A percentile compares a stretch with the other conserved stretches of the same genome.
Conservation (phyloP, 2,113 vertebrate genomes). For the Rhynchomys soricoides region DNA sequence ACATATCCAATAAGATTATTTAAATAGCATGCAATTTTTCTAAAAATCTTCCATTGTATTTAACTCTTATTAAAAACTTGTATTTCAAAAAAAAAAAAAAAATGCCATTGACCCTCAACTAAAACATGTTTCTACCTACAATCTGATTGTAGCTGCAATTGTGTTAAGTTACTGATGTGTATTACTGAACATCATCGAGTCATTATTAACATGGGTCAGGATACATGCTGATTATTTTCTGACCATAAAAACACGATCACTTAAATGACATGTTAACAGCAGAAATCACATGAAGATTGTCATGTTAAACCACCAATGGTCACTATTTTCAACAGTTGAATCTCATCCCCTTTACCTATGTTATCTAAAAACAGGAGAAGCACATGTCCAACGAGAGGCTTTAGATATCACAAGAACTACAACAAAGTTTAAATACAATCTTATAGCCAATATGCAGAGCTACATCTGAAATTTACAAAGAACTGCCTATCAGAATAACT, state of each 20-base stretch:
- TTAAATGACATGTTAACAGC: constrained; percentile 48
- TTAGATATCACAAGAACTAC: constrained; percentile 33
- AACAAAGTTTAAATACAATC: constrained; percentile 24
- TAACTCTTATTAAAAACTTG: constrained; percentile 42
- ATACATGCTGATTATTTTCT: constrained; percentile 24
- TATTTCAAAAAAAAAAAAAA: not conserved
- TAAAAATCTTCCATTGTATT: constrained; percentile 33
- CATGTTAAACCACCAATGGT: constrained; percentile 30
- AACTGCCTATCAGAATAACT: not conserved
- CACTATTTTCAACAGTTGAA: not conserved
- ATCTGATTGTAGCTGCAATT: not conserved
- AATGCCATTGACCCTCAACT: constrained; percentile 2
- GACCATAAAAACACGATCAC: constrained; percentile 22
- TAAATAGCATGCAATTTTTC: constrained; percentile 24
- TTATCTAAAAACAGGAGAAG: constrained; percentile 11
- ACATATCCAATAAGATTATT: not conserved
- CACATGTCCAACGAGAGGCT: not conserved
- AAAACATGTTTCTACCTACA: not conserved
- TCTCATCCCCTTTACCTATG: constrained; percentile 40
- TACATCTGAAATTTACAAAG: constrained; percentile 24
- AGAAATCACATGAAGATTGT: constrained; percentile 34
- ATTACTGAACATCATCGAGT: constrained; percentile 39
- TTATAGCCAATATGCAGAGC: constrained; percentile 8
- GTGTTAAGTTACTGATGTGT: not conserved
- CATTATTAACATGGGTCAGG: not conserved